A percentile compares a stretch with the other conserved stretches of the same genome.
Conservation (phyloP, 1,140 invertebrate genomes). For the Adelges cooleyi region DNA sequence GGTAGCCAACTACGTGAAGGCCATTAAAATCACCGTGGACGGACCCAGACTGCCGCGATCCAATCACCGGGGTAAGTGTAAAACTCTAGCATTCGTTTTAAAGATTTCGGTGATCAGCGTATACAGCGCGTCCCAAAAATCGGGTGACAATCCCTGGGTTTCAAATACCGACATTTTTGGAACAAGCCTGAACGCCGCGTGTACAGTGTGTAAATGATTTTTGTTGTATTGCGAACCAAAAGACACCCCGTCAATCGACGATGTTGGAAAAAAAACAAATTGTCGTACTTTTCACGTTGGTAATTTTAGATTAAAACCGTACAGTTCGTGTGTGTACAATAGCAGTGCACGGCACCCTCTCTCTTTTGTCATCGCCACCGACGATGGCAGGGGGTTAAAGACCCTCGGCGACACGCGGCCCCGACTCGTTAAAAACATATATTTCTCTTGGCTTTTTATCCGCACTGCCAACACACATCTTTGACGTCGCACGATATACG, state of each 20-base stretch:
- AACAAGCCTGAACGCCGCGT: too few relatives aligned
- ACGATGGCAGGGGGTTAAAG: constrained; percentile 3
- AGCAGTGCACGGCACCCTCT: neutral
- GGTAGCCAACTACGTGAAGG: constrained; percentile 83
- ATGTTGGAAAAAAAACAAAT: too few relatives aligned
- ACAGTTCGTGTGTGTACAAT: constrained; percentile 1
- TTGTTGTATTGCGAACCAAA: too few relatives aligned
- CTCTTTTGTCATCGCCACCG: constrained; percentile 6
- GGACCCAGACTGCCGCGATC: constrained; percentile 90
- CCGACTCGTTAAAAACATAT: constrained; percentile 28
- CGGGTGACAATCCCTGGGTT: too few relatives aligned
- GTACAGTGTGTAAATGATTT: too few relatives aligned
- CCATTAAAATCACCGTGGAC: constrained; percentile 97
- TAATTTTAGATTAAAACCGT: constrained; percentile 26
- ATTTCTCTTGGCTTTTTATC: neutral
- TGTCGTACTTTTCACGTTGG: neutral
- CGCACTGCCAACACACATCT: neutral
- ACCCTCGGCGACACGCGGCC: constrained; percentile 19
- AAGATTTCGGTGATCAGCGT: too few relatives aligned
- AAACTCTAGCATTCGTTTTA: too few relatives aligned
- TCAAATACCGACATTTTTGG: too few relatives aligned
- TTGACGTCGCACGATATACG: neutral
- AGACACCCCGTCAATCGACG: too few relatives aligned
- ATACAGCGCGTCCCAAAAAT: too few relatives aligned
- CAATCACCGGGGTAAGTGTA: constrained; percentile 52